phyloP scores from a whole-genome alignment of 2,888 invertebrate species.

The Nomada lathburiana region DNA sequence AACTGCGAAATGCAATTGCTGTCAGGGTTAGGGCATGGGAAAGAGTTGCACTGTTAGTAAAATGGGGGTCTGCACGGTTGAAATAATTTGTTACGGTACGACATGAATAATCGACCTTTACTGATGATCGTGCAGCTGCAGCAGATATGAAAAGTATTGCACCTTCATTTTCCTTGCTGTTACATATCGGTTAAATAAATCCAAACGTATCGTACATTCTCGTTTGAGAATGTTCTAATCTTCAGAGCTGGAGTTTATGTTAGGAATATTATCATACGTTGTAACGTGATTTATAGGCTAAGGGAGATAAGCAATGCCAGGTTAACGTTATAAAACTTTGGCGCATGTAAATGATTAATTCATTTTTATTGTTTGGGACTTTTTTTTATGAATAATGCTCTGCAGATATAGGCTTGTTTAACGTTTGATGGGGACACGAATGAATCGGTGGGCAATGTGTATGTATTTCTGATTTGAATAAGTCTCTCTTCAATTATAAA shows the following conservation, averaged over 20 bases:
- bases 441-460: no score
- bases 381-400: no score
- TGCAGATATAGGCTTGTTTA: no score
- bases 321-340: no score
- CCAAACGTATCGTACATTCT: not conserved
- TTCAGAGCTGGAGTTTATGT: not conserved
- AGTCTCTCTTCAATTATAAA: no score
- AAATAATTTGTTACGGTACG: constrained; percentile 13
- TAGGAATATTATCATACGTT: no score
- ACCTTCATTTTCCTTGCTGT: not conserved
- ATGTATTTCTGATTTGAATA: no score
- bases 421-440: no score
- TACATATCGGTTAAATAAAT: not conserved
- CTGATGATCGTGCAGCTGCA: not conserved
- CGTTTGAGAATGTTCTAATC: not conserved
- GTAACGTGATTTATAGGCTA: no score
- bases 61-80: not conserved
- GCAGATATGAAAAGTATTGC: not conserved
- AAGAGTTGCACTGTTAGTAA: constrained; percentile 8
- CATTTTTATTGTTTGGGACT: no score
- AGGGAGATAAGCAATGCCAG: no score
- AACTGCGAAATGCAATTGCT: constrained; percentile 27
- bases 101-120: constrained; percentile 23
- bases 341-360: no score
- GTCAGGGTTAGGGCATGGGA: constrained; percentile 15